Base-by-base conservation (phyloP, 2,113 vertebrate species). In the Cinclus mexicanus region DNA sequence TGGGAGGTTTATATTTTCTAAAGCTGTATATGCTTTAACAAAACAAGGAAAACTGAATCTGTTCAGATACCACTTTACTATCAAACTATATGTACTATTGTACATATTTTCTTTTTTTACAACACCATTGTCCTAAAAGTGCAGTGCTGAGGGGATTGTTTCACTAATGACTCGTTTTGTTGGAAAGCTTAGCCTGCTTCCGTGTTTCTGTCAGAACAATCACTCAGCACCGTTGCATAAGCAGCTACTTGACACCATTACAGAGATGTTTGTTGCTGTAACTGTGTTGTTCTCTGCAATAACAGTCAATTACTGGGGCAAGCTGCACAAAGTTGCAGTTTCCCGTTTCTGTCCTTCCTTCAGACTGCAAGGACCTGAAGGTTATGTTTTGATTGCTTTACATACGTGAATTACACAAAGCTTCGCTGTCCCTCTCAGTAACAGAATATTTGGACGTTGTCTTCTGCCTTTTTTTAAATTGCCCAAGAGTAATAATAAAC, bases 21-120 rank as follows among this genome's bases (percentile, higher is more conserved):
- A 97, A 96, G 93, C 87, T 97, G 28, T 93, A 78, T 90, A 94
- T 92, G 97, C 92, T 98, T 97, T 97, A 84, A 83, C 79, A 89
- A 95, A 96, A 93, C 83, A 90, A 94, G 61, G 61, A 94, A 83
- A 92, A 92, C 70, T 86, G 82, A 96, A 89, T 90, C 81, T 94
- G 78, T 94, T 95, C 87, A 94, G 89, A 82, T 94, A 83, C 81
- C 31, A 44, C 0, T 93, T 78, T 96, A 91, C 79, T 96, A 94
- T 69, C 83, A 87, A 96, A 96, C 64, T 83, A 81, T 97, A 94
- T 92, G 95, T 97, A 95, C 95, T 97, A 83, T 95, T 93, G 93
- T 97, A 96, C 95, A 97, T 97, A 75, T 77, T 85, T 26, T 1
- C 71, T 44, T 85, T 93, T 97, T 97, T 93, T 91, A 89, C 75